Base-by-base conservation (phyloP, 1,140 invertebrate species). In the Aphidius ervi region DNA sequence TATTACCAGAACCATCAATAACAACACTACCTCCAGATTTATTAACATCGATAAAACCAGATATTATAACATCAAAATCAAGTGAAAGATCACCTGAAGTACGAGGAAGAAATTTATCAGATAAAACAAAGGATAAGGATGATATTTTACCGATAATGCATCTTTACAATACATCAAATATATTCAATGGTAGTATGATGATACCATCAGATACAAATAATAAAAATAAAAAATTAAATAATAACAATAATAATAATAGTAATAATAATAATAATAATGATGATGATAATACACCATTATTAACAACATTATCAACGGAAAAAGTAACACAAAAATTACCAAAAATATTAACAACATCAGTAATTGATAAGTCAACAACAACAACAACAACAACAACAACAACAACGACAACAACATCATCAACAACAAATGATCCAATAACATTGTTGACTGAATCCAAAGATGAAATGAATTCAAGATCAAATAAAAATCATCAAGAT, bases 101-200 rank as follows among this genome's bases (percentile, higher is more conserved):
- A n/a, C 67, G 70, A 45, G 70, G 64, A 6, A 62, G 75, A 6
- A 78, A 75, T 59, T 61, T 78, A 8, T 74, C 71, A 1, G 74
- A 76, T 64, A 70, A 76, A 43, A 68, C 65, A 39, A 74, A 74
- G 62, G 73, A 77, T 55, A 77, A 78, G 57, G 77, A 79, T 62
- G 74, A 78, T 55, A 71, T 78, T 16, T 55, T 78, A 40, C 77
- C 76, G 6, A 79, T 78, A 56, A 80, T 80, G 77, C 70, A 80
- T 46, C 65, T 78, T 40, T 79, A 79, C 65, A 79, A 80, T 56
- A 76, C 74, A 4, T 77, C 76, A 9, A 70, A 67, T 8, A 80
- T 80, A 23, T 79, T 80, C 58, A 77, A 79, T 52, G 74, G 65
- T 10, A 77, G 61, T 6, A 46, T 37, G 43, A 48, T 23, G 8